Evolutionary conservation across 1,140 invertebrate genomes (phyloP).

Genomic region (Glomeris maerens): DNA sequence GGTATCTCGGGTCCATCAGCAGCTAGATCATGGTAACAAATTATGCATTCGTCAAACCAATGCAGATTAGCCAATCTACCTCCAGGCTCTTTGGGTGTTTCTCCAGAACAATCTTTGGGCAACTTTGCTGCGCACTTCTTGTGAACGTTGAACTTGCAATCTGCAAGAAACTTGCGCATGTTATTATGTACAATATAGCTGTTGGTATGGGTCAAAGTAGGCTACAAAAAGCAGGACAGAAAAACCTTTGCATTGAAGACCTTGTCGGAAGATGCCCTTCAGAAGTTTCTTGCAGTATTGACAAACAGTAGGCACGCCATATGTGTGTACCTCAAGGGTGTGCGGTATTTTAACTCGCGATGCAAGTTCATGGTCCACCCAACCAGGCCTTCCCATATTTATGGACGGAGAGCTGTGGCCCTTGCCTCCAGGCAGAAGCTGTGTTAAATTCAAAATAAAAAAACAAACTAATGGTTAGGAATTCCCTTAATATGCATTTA

Average conservation of each 20-base stretch:
- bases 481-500: no score
- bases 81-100: slow-evolving; percentile 38
- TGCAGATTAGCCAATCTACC: slow-evolving; percentile 18
- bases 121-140: slow-evolving; percentile 91
- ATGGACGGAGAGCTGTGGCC: slow-evolving; percentile 49
- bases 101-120: slow-evolving; percentile 89
- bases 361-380: slow-evolving; percentile 57
- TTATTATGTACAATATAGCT: no score
- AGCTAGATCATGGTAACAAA: slow-evolving; percentile 17
- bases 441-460: no score
- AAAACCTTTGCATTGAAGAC: slow-evolving; percentile 75
- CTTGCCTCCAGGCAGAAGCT: no score
- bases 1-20: slow-evolving; percentile 20
- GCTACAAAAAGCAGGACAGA: no score
- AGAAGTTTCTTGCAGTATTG: slow-evolving; percentile 89
- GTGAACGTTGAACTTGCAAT: slow-evolving; percentile 96
- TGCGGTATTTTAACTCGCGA: slow-evolving; percentile 72
- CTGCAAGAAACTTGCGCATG: slow-evolving; percentile 30
- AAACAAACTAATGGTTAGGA: no score
- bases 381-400: slow-evolving; percentile 49
- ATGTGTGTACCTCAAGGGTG: slow-evolving; percentile 57
- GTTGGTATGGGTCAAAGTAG: no score
- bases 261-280: slow-evolving; percentile 90
- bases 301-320: slow-evolving; percentile 90
- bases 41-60: slow-evolving; percentile 29